These are phyloP conservation scores for Syrmaticus mikado DNA, from an alignment of 2,113 vertebrate genomes.

Conservation along the genomic window DNA sequence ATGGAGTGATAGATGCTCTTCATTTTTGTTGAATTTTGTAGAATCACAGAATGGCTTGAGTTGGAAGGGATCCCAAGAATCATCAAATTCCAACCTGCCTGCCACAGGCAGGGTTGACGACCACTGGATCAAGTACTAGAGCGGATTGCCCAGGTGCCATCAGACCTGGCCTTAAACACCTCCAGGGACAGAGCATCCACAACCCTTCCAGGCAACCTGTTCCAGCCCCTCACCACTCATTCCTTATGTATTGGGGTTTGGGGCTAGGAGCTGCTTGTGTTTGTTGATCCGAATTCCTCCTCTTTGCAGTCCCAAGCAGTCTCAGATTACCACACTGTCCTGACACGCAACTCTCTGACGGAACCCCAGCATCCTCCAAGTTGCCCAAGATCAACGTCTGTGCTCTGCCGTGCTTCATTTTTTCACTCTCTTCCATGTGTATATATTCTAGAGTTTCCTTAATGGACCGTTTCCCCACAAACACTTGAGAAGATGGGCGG, in stretches of 20 bases:
- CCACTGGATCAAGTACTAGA: too few relatives aligned
- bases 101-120: too few relatives aligned
- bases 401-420: not conserved
- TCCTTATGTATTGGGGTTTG: not conserved
- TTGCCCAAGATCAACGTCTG: not conserved
- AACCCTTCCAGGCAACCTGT: too few relatives aligned
- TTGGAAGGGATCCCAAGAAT: too few relatives aligned
- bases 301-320: not conserved
- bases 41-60: too few relatives aligned
- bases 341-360: rapidly evolving
- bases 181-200: too few relatives aligned
- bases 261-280: not conserved
- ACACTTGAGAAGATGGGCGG: conserved; percentile 53
- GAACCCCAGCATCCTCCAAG: not conserved
- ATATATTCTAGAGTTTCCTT: conserved; percentile 54
- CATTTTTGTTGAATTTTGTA: not conserved
- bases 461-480: conserved; percentile 51
- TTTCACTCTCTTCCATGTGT: conserved; percentile 48
- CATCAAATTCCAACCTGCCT: too few relatives aligned
- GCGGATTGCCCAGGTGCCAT: too few relatives aligned
- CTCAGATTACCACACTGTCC: not conserved
- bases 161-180: too few relatives aligned
- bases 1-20: conserved; percentile 9
- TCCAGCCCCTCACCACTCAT: not conserved
- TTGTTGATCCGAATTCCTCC: not conserved